Base-by-base conservation (phyloP, 2,113 vertebrate genomes). In the Atractosteus spatula region DNA sequence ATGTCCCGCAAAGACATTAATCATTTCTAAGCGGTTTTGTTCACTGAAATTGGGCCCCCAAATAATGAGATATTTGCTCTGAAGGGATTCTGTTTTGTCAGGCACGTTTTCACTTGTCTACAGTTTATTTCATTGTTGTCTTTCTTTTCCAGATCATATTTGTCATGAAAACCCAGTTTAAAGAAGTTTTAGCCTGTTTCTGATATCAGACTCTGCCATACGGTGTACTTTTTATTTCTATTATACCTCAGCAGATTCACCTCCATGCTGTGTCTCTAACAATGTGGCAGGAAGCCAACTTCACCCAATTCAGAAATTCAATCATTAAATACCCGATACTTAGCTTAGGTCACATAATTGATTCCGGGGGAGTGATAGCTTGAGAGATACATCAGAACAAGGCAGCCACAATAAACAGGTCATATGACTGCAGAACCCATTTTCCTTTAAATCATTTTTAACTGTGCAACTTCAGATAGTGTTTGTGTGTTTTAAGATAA, bases 21-120 rank as follows among this genome's bases (percentile, higher is more conserved):
- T 29, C 17, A 29, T 29, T 29, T 71, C 72, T 77, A 70, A 71
- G 71, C 14, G 65, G 78, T 73, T 78, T 78, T 72, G 73, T 79
- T 29, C 17, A 29, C 17, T 29, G 17, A 29, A 29, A 1, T 29
- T 29, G 17, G 17, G 17, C 17, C 17, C 17, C 17, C 17, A 29
- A 29, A 29, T 29, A 29, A 29, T 29, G 77, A 76, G 74, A 70
- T 69, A 12, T 70, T 82, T 80, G 71, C 78, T 80, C 78, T 80
- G 73, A 86, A 76, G 82, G 75, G 72, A 29, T 29, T 29, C 17
- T 0, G 0, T 29, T 29, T 29, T 29, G 0, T 29, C 17, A 29
- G 17, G 17, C 17, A 0, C 17, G 17, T 29, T 29, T 29, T 29
- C 0, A 29, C 17, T 29, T 29, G 17, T 29, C 17, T 29, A 1